Evolutionary conservation across 2,113 vertebrate genomes (phyloP).

Genomic region (Prionailurus viverrinus): DNA sequence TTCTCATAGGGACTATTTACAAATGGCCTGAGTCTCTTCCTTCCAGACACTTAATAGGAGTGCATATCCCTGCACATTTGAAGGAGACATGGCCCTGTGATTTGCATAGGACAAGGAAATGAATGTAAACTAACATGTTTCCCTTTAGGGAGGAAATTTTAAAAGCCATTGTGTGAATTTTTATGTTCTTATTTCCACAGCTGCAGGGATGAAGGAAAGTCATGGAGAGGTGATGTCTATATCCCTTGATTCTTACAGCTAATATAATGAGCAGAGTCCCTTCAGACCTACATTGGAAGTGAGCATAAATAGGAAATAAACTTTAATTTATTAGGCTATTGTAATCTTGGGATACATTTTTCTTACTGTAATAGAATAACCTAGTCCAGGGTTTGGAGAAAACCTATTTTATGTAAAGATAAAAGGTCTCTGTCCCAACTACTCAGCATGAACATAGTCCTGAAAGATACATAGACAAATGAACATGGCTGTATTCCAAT

Average conservation of each 20-base stretch:
- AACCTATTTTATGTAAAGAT: too few species aligned
- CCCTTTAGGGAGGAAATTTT: background rate
- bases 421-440: background rate
- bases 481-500: too few species aligned
- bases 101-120: background rate
- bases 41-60: background rate
- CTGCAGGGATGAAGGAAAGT: background rate
- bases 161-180: background rate
- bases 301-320: background rate
- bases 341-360: background rate
- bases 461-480: background rate
- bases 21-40: background rate
- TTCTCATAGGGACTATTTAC: background rate
- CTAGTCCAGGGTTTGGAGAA: background rate
- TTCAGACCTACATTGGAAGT: background rate
- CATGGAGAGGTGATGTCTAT: background rate
- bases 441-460: background rate
- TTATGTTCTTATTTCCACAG: background rate
- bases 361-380: background rate
- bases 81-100: background rate
- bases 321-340: background rate
- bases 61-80: background rate
- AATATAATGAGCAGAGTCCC: background rate
- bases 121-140: background rate
- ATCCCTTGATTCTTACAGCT: background rate